Percentiles rank a stretch among this genome's conserved stretches.
Conservation (phyloP, 2,888 invertebrate species). For the Pediacus dermestoides region DNA sequence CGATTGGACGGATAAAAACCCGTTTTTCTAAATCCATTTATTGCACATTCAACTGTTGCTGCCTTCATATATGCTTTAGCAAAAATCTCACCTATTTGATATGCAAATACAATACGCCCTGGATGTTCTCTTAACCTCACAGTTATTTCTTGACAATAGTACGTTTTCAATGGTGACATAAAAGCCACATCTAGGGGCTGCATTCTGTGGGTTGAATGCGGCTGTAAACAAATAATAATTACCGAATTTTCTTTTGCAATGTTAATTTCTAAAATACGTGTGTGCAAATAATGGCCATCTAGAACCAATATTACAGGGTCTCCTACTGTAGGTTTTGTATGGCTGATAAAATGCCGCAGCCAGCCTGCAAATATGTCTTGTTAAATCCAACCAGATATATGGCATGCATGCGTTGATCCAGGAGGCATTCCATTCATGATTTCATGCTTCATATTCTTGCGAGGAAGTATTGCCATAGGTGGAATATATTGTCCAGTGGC, state of each 20-base stretch:
- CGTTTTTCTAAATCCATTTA: too few relatives aligned
- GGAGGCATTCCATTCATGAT: neutral
- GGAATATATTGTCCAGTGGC: neutral
- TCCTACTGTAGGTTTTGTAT: neutral
- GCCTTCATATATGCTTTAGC: too few relatives aligned
- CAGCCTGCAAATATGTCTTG: neutral
- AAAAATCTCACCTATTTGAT: too few relatives aligned
- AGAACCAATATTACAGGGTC: neutral
- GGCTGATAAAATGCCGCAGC: neutral
- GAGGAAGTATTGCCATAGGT: neutral
- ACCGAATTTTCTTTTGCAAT: neutral
- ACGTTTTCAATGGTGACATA: neutral
- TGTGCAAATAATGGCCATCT: slow-evolving; percentile 3
- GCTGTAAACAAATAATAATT: slow-evolving; percentile 1
- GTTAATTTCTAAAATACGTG: neutral
- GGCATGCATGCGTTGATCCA: neutral
- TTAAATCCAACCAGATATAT: slow-evolving; percentile 1
- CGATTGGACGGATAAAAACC: too few relatives aligned
- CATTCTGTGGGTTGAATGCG: slow-evolving; percentile 1
- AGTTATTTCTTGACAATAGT: too few relatives aligned
- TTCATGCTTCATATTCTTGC: slow-evolving; percentile 2
- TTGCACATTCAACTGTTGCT: too few relatives aligned
- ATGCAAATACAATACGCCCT: too few relatives aligned
- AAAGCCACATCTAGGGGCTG: neutral
- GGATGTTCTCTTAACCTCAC: too few relatives aligned